Base-by-base conservation (phyloP, 2,888 invertebrate species). In the Drosophila demipolita region DNA sequence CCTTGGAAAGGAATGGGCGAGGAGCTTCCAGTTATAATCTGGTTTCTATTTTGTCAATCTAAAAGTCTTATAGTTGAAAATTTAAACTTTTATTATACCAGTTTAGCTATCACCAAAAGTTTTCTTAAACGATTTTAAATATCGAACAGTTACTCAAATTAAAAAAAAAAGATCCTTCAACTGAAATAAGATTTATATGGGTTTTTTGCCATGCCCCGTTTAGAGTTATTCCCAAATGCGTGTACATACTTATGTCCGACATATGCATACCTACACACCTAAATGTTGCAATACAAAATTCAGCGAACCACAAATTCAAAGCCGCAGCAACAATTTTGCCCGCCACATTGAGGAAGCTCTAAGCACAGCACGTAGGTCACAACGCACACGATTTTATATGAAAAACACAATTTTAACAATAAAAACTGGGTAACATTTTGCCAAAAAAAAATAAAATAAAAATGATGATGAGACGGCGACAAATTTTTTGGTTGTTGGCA, bases 361-460 rank as follows among this genome's bases (percentile, higher is more conserved):
- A 53, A 48, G 49, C 64, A 66, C 67, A 72, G 72, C 84, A 84
- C 84, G 88, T 84, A 87, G 88, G 80, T 85, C 86, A 87, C 59
- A 78, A 82, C 68, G 65, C 63, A 78, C 83, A 83, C 75, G 79
- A 78, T 69, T 82, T 79, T 55, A 69, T 63, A 50, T 62, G 63
- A 64, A 65, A 82, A 67, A 64, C 29, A 65, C n/a, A 42, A 29
- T 48, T 66, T 36, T 62, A 54, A 26, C 55, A 66, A 73, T 26
- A 48, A 61, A 15, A 53, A 48, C 53, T 6, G 36, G 42, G 35
- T 55, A 54, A 35, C 36, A 68, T 66, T 65, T 60, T 58, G 29
- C 40, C 32, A 7, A 66, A 65, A 61, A 49, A 45, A 32, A n/a
- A n/a, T n/a, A n/a, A 33, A 60, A 26, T 26, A 11, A 64, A 69